Evolutionary conservation across 2,113 vertebrate species (phyloP), one percentile per base, ranked within the genome.

Genomic region (Chionodraco myersi): DNA sequence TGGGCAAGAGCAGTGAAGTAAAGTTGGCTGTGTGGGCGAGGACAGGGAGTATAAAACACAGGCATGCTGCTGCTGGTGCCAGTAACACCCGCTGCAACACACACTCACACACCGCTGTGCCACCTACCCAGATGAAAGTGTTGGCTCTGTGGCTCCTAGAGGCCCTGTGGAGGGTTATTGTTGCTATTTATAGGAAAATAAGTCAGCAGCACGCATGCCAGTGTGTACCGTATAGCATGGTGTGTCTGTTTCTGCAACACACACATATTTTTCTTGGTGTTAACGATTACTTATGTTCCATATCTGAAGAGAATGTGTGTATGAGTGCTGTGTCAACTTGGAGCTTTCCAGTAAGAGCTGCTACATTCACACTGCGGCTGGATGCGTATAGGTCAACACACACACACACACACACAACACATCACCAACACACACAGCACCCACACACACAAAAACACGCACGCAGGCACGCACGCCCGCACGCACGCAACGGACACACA

Each of bases 61-160:
- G 21, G 70, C 84, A 64, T 74, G 69, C 62, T 51, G 30, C 51
- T 79, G 52, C 8, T 75, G 58, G 77, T 85, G 81, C 85, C 89
- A 84, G 68, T 48, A 82, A 64, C 73, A 77, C 51, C 59, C 59
- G 30, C 51, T 79, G 52, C 8, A 53, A 69, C 70, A 84, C 75
- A 70, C 59, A 70, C 59, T 70, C 65, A 56, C 56, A 73, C 51
- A 73, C 48, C 10, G 34, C 18, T 66, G 72, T 76, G 75, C 87
- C 90, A 91, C 91, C 91, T 87, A 92, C 90, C 83, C 67, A 88
- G 88, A 91, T 87, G 80, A 91, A 89, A 88, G 90, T 21, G 15
- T 45, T 80, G 83, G 76, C 78, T 82, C 70, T 61, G 72, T 34
- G 21, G 54, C 61, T 74, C 66, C 57, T 6, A 74, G 9, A 79